Conservation (phyloP, 1,140 invertebrate genomes). For the Ips typographus region DNA sequence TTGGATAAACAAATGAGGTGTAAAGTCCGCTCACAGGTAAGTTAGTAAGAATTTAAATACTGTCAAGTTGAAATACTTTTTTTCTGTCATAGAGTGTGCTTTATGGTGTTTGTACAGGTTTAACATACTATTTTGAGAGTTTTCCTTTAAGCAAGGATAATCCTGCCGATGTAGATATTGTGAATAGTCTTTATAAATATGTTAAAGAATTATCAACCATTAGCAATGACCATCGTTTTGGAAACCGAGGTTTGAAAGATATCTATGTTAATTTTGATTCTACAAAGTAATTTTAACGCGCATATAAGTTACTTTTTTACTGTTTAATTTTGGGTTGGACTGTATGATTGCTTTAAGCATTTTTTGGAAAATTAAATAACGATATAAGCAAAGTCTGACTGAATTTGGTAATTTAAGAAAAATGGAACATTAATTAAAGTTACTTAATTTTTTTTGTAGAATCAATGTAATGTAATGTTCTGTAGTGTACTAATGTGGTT, state of each 20-base stretch:
- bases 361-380: no score
- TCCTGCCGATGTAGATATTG: slow-evolving; percentile 18
- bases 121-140: slow-evolving; percentile 36
- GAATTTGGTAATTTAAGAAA: no score
- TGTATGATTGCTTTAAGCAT: no score
- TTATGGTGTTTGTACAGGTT: slow-evolving; percentile 38
- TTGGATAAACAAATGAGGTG: slow-evolving; percentile 35
- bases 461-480: no score
- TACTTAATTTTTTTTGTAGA: no score
- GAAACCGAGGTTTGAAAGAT: slow-evolving; percentile 40
- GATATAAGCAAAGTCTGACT: no score
- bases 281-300: not conserved
- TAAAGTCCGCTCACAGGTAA: slow-evolving; percentile 16
- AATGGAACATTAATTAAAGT: no score
- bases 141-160: slow-evolving; percentile 29
- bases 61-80: not conserved
- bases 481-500: no score
- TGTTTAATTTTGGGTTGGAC: no score
- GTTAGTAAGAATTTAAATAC: not conserved
- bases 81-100: slow-evolving; percentile 23
- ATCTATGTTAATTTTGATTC: not conserved
- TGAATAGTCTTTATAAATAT: slow-evolving; percentile 38
- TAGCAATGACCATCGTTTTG: slow-evolving; percentile 26
- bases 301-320: no score
- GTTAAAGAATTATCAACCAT: slow-evolving; percentile 33